Conservation (phyloP, 2,113 vertebrate genomes). For the Neotoma lepida region DNA sequence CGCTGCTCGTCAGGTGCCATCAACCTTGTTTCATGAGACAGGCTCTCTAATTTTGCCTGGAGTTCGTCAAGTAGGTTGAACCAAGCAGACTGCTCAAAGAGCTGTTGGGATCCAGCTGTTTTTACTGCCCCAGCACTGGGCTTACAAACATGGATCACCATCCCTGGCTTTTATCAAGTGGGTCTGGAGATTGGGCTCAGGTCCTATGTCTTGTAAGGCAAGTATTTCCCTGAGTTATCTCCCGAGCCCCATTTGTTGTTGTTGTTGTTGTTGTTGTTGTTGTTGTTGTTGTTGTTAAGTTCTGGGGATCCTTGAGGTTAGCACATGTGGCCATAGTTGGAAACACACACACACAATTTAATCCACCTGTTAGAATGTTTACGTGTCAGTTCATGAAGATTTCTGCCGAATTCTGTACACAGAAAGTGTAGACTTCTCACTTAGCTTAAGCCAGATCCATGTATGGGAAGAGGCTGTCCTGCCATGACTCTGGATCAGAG, state of each 20-base stretch:
- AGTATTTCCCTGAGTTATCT: neutral
- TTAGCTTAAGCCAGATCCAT: neutral
- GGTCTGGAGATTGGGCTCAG: neutral
- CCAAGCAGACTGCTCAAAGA: neutral
- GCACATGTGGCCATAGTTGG: neutral
- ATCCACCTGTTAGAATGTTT: neutral
- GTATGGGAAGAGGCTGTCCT: neutral
- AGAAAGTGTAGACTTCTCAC: neutral
- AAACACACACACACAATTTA: neutral
- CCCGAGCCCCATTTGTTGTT: neutral
- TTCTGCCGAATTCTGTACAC: neutral
- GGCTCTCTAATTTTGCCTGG: neutral
- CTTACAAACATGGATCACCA: no score
- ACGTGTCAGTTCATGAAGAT: neutral
- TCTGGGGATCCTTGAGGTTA: neutral
- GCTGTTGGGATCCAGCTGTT: neutral
- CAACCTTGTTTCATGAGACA: neutral
- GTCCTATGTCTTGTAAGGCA: neutral
- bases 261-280: neutral
- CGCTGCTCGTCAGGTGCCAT: neutral
- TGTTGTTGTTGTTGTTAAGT: neutral
- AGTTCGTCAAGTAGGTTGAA: neutral
- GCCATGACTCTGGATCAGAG: neutral
- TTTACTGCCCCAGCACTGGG: neutral
- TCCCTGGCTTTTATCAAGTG: neutral